Evolutionary conservation across 2,888 invertebrate species (phyloP).

Genomic region (Geotrupes spiniger): DNA sequence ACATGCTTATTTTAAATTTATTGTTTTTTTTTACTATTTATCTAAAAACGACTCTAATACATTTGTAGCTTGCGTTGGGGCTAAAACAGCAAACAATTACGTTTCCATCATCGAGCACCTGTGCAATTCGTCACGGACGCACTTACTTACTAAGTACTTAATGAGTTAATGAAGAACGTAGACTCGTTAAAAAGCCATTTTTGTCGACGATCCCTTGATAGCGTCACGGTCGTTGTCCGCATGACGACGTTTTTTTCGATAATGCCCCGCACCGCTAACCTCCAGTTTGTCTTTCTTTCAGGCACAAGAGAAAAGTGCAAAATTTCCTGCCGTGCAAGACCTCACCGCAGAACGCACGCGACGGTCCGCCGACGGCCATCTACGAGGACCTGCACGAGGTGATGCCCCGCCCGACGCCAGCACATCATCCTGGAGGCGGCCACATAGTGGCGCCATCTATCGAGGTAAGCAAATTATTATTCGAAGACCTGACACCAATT

Average conservation of each 20-base stretch:
- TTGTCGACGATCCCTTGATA: too few species aligned
- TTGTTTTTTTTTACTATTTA: too few species aligned
- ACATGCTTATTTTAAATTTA: too few species aligned
- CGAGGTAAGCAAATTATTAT: too few species aligned
- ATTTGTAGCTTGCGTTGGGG: too few species aligned
- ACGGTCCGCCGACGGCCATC: conserved; percentile 60
- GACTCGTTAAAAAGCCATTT: conserved; percentile 3
- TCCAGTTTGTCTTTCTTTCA: conserved; percentile 55
- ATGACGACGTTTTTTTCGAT: not conserved
- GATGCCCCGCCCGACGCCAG: conserved; percentile 52
- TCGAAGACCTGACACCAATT: too few species aligned
- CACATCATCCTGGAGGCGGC: conserved; percentile 43
- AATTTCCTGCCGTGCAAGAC: conserved; percentile 81
- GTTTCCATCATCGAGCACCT: too few species aligned
- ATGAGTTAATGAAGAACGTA: conserved; percentile 9
- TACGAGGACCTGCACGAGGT: conserved; percentile 79
- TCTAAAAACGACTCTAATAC: too few species aligned
- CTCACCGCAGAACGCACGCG: conserved; percentile 57
- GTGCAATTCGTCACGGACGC: too few species aligned
- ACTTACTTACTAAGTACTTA: not conserved
- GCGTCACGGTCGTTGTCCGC: not conserved
- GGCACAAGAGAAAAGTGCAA: conserved; percentile 84
- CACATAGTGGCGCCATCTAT: conserved; percentile 52
- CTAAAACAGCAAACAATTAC: too few species aligned
- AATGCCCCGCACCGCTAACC: not conserved